phyloP scores from a whole-genome alignment of 2,113 vertebrate genomes.

The Trogon surrucura region DNA sequence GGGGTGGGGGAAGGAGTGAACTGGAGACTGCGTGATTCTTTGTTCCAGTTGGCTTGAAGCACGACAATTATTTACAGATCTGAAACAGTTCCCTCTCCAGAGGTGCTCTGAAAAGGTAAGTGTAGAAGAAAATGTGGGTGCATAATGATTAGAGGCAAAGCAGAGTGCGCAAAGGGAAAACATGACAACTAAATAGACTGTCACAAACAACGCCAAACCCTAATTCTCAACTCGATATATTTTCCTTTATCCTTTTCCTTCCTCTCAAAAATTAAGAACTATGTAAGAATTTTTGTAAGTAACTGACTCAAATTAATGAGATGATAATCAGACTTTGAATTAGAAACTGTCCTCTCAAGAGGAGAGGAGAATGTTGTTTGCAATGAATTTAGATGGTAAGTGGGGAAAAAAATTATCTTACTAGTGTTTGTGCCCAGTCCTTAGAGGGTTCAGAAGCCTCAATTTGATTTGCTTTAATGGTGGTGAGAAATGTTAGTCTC shows the following conservation, averaged over 20 bases:
- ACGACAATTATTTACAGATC: not conserved
- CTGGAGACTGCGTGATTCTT: too few species aligned
- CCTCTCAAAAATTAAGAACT: not conserved
- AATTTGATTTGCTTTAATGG: slow-evolving; percentile 2
- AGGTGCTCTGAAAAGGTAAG: not conserved
- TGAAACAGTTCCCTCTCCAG: not conserved
- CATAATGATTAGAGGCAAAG: not conserved
- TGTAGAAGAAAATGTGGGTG: not conserved
- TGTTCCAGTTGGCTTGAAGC: too few species aligned
- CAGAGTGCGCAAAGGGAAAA: not conserved
- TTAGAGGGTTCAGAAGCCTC: not conserved
- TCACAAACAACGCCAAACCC: not conserved
- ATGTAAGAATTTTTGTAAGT: not conserved
- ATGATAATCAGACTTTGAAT: slow-evolving; percentile 40
- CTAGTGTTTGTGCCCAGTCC: not conserved
- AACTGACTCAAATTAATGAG: slow-evolving; percentile 13
- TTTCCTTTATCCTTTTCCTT: not conserved
- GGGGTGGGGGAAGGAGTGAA: too few species aligned
- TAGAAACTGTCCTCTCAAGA: slow-evolving; percentile 24
- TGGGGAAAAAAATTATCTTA: not conserved
- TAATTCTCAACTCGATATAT: not conserved
- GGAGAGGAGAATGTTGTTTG: not conserved
- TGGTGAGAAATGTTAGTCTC: not conserved
- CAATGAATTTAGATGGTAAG: not conserved
- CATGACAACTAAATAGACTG: not conserved